A percentile compares a stretch with the other conserved stretches of the same genome.
Conservation (phyloP, 2,797 vertebrate genomes). For the Synanceia verrucosa region DNA sequence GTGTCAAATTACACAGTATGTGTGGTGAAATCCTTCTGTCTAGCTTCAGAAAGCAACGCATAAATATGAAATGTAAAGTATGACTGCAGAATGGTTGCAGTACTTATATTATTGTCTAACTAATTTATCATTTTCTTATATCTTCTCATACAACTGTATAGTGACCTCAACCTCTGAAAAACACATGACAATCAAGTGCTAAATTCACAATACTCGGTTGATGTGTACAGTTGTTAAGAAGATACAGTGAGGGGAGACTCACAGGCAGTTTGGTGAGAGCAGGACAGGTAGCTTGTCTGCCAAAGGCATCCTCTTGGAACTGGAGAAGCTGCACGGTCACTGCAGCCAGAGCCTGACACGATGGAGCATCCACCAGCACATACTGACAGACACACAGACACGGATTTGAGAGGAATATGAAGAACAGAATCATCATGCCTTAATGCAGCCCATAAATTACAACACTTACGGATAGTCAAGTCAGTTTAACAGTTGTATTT, state of each 20-base stretch:
- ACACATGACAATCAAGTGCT: too few relatives aligned
- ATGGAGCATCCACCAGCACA: slow-evolving; percentile 92
- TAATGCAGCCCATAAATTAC: background rate
- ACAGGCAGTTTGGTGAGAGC: slow-evolving; percentile 95
- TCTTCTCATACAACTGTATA: background rate
- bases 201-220: too few relatives aligned
- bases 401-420: background rate
- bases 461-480: background rate
- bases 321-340: slow-evolving; percentile 94
- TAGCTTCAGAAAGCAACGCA: background rate
- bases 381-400: slow-evolving; percentile 78
- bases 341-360: slow-evolving; percentile 90
- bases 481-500: background rate
- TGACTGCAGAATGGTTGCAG: background rate
- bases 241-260: slow-evolving; percentile 68
- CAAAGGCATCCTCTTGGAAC: slow-evolving; percentile 97
- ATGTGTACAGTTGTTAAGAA: too few relatives aligned
- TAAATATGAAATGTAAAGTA: background rate
- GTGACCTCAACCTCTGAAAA: background rate
- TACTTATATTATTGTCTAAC: background rate
- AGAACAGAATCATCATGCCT: background rate
- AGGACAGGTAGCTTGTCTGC: slow-evolving; percentile 88
- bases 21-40: background rate
- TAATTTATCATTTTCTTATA: background rate
- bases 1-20: background rate